Base-by-base conservation (phyloP, 23 tunicate genomes). In the Trididemnum miniatum region DNA sequence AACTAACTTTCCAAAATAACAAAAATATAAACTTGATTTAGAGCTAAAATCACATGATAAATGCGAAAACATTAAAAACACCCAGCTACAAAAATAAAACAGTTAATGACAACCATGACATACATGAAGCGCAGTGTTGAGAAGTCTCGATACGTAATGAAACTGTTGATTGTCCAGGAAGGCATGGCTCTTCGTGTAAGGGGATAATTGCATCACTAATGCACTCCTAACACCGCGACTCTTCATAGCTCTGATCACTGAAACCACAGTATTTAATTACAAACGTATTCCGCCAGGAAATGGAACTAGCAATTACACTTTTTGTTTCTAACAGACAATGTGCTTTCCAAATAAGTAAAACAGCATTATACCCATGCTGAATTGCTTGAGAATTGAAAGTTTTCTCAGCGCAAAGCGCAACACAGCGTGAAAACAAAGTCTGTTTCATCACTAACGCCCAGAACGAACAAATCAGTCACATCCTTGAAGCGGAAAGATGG, bases 111-210 rank as follows among this genome's bases (percentile, higher is more conserved):
- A 49, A 49, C 57, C 18, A 49, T 49, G n/a, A n/a, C 57, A 49
- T 31, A 92, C 97, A 64, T 83, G 85, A 26, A 93, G 72, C 2
- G 98, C 92, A 35, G 54, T 59, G 81, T 93, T 93, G 71, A 86
- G 66, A 22, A 93, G 89, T 28, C 98, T 67, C 15, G 98, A 92
- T n/a, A 93, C 80, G 69, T 85, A 93, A 29, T 88, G 93, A 38
- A 88, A 93, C 40, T 93, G 98, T 39, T 93, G 98, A 78, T 88
- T 88, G 87, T 93, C 98, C 33, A 93, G 87, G 25, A 71, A 80
- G 7, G 98, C 93, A n/a, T 82, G 88, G 28, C 66, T 52, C 54
- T 84, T 93, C 22, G 93, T 35, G 44, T 93, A 93, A 0, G 71
- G 51, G 5, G 35, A 38, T 25, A 93, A 62, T 51, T 88, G 82